Evolutionary conservation across 1,140 invertebrate species (phyloP), one percentile per base, ranked within the genome.

Genomic region (Trichonephila clavata): DNA sequence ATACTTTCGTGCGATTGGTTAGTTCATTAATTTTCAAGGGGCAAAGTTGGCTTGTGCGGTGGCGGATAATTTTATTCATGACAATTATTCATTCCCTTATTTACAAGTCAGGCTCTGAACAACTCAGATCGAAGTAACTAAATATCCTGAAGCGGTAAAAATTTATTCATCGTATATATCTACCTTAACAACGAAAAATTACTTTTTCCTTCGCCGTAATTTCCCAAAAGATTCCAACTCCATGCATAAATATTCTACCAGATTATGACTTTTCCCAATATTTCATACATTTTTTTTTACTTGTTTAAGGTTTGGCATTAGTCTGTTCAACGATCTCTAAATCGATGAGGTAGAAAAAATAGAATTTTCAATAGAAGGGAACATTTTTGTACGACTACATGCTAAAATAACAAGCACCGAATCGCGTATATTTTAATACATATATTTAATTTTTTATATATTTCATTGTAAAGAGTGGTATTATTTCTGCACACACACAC

Each of bases 211-310:
- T 89, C 65, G 21, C 5, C 32, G 14, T 89, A 89, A 77, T 89
- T 89, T 89, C 87, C 87, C 87, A 57, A 89, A 89, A 77, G 87
- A 89, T 89, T 57, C 87, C 21, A 89, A 77, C 87, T 89, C 71
- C 57, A 57, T 50, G 24, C 63, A 89, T 89, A 71, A 71, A 89
- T 89, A 89, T 89, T 89, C 18, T 5, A 57, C 2, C 5, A 50
- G 50, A 50, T 50, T 50, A 50, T 50, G 50, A 50, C 50, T 50
- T 50, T 50, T 50, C 50, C 10, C 1, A 10, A 50, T 50, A 50
- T 50, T 50, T 50, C 10, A 50, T 50, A 50, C 50, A 43, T 10
- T 50, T 50, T 50, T 50, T 50, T 50, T 50, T 50, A 13, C 50
- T 50, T 13, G 3, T 50, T 50, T 50, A 7, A 50, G 50, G 50